Conservation (phyloP, 2,113 vertebrate genomes). For the Cyanistes caeruleus region DNA sequence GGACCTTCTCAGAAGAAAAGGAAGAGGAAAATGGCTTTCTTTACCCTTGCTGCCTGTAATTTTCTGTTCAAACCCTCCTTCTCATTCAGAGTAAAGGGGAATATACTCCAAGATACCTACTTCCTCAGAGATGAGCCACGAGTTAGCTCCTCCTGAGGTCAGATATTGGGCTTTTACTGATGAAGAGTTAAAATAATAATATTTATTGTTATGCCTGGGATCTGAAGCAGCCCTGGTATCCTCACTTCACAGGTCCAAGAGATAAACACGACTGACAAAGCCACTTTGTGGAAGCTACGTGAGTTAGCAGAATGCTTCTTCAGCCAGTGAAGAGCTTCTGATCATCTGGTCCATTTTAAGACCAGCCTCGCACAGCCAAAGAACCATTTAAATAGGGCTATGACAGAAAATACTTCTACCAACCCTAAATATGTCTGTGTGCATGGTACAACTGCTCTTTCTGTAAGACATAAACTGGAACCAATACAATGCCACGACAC, state of each 20-base stretch:
- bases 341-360: not conserved
- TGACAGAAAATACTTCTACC: not conserved
- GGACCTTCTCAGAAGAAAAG: not conserved
- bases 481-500: not conserved
- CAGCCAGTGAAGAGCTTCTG: not conserved
- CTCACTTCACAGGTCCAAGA: not conserved
- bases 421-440: not conserved
- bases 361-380: not conserved
- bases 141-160: not conserved
- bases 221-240: not conserved
- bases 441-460: not conserved
- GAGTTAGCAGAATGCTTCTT: not conserved
- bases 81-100: not conserved
- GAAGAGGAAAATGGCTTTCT: not conserved
- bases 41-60: not conserved
- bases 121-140: not conserved
- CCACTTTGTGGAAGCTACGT: accelerated
- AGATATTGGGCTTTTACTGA: not conserved
- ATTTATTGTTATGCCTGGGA: not conserved
- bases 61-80: not conserved
- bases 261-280: not conserved
- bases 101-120: accelerated
- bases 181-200: not conserved
- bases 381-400: not conserved
- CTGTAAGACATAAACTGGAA: not conserved